Percentiles rank a stretch among this genome's conserved stretches.
phyloP scores from a whole-genome alignment of 2,113 vertebrate genomes.

The Balaeniceps rex region DNA sequence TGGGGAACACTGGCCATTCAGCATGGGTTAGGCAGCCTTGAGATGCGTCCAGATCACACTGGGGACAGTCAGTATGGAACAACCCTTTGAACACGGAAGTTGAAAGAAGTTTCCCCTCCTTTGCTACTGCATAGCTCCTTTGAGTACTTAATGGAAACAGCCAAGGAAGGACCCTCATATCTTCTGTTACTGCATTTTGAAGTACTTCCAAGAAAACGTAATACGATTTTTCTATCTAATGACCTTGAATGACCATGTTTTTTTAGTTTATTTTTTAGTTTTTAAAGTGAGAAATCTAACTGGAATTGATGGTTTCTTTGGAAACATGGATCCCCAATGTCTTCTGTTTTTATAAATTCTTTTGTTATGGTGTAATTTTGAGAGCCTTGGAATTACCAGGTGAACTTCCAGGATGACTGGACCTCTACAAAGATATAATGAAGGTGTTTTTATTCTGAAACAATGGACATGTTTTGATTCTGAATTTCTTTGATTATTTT shows the following conservation, averaged over 20 bases:
- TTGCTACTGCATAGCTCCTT: not conserved
- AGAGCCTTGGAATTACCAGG: not conserved
- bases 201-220: not conserved
- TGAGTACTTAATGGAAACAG: not conserved
- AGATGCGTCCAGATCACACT: not conserved
- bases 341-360: not conserved
- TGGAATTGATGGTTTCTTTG: not conserved
- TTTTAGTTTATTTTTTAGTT: not conserved
- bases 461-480: not conserved
- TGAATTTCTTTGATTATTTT: not conserved
- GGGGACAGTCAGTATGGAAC: not conserved
- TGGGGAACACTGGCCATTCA: not conserved
- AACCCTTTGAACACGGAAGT: not conserved
- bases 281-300: not conserved
- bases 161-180: not conserved
- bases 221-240: not conserved
- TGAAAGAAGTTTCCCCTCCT: not conserved
- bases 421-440: not conserved
- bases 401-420: not conserved
- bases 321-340: not conserved
- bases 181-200: not conserved
- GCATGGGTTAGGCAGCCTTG: not conserved
- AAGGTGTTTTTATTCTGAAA: not conserved
- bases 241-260: not conserved
- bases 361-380: not conserved